Base-by-base conservation (phyloP, 30 jellyfish, hydroid and myxozoan species). In the Kudoa iwatai region DNA sequence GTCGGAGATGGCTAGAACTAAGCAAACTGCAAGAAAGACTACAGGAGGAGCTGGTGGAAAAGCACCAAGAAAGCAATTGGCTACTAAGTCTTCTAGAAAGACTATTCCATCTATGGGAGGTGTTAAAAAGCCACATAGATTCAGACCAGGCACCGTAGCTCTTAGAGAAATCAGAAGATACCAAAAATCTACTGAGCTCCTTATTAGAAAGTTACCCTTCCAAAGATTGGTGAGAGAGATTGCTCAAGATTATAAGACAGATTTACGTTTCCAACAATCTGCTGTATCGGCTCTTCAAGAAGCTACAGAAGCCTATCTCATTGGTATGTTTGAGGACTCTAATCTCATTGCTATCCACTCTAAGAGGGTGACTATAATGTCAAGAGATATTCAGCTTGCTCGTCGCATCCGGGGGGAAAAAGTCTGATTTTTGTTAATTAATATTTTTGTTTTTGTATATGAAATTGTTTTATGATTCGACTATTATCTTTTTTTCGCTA, bases 61-160 rank as follows among this genome's bases (percentile, higher is more conserved):
- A 41, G 89, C 89, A n/a, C 89, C 89, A 2, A 39, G 89, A 23
- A 65, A 65, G 33, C 89, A 65, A 40, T 55, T 65, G 2, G 89
- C 89, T 1, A 65, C 89, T 6, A 65, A 65, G 44, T 84, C 89
- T 18, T 84, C 89, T 0, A 32, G 89, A 21, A 65, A 65, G 43
- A 65, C 84, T 34, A 84, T 84, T 2, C 89, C 89, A 13, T 56
- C 86, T n/a, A 65, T 84, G 9, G 89, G 89, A 23, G 89, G 89
- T 14, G 89, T 65, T 23, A 65, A 65, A 36, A 65, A 65, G 33
- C 89, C 89, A 4, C 89, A 65, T 49, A 61, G 89, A 21, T 69
- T 59, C 48, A 51, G 89, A 14, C 89, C 89, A 0, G 89, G 89
- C 2, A 65, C 89, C 20, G 89, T 65, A n/a, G 89, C 89, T 24